Base-by-base conservation (phyloP, 2,113 vertebrate species). In the Egretta garzetta region DNA sequence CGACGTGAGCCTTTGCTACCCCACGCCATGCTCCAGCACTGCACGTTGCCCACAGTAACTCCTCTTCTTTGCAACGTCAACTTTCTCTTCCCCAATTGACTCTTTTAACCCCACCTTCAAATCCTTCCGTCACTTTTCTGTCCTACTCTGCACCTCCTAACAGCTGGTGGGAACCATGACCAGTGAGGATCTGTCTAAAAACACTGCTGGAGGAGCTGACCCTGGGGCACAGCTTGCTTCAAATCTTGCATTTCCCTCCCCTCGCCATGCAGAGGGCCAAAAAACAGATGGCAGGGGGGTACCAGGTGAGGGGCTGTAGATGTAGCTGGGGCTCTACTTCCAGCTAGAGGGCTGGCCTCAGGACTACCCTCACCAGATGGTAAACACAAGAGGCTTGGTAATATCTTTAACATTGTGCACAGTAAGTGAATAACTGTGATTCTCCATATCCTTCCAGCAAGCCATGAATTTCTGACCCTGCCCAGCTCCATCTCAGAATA, bases 21-120 rank as follows among this genome's bases (percentile, higher is more conserved):
- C 71, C 24, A 15, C 0, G 0, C 37, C 0, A 4, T 58, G 75
- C 47, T 18, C 58, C 5, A 2, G 39, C 77, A 62, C 28, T 71
- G 41, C 3, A 1, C 49, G 16, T 2, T 67, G 75, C 35, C 37
- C 81, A 41, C 20, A 37, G 59, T 8, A 50, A 30, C 33, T 30
- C 35, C 72, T 58, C 43, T 27, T 67, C 30, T 60, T 21, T 64
- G 53, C 71, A 56, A 2, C 18, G n/a, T 12, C 53, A 47, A 15
- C 33, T 45, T 49, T 52, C 35, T 33, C 21, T 19, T 30, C 13
- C 32, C 52, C 3, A 0, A 14, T 66, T 33, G 26, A 27, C 21
- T 32, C 21, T 37, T 92, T 37, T 26, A 73, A 26, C 4, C 9
- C 11, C 5, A 12, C 27, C 26, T 12, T 52, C 33, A 84, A 59